These are phyloP conservation scores for Helarctos malayanus DNA, from an alignment of 2,797 vertebrate species.

Conservation along the genomic window DNA sequence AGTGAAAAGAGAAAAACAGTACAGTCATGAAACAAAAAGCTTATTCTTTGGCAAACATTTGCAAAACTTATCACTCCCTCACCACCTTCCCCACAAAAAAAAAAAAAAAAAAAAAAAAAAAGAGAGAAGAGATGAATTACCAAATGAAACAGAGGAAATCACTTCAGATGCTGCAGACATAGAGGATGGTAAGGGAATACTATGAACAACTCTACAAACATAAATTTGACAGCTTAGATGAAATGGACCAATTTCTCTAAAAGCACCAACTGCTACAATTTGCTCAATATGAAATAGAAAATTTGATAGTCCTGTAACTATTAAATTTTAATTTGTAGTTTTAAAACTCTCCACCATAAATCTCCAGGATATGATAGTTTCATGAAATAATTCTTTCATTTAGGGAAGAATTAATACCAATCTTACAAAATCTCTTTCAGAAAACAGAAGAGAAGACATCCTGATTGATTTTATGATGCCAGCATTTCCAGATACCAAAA, in stretches of 20 bases:
- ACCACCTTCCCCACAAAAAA: background rate
- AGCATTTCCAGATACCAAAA: background rate
- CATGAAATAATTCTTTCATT: background rate
- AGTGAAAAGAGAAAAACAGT: background rate
- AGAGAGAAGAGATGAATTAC: background rate
- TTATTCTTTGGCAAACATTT: background rate
- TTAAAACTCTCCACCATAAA: background rate
- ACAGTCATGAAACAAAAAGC: background rate
- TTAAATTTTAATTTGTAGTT: constrained; percentile 39
- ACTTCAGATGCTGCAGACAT: background rate
- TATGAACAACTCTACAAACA: background rate
- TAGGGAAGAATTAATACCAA: background rate
- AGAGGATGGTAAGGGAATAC: background rate
- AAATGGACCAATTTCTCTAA: constrained; percentile 9
- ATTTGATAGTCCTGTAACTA: background rate
- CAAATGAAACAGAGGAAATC: background rate
- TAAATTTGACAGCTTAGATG: background rate
- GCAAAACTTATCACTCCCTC: background rate
- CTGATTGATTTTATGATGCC: background rate
- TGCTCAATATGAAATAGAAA: background rate
- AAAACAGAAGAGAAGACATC: background rate
- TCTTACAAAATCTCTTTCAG: background rate
- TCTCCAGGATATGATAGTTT: background rate
- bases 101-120: background rate
- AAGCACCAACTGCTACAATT: background rate